Base-by-base conservation (phyloP, 2,888 invertebrate genomes). In the Rhodophaea formosa region DNA sequence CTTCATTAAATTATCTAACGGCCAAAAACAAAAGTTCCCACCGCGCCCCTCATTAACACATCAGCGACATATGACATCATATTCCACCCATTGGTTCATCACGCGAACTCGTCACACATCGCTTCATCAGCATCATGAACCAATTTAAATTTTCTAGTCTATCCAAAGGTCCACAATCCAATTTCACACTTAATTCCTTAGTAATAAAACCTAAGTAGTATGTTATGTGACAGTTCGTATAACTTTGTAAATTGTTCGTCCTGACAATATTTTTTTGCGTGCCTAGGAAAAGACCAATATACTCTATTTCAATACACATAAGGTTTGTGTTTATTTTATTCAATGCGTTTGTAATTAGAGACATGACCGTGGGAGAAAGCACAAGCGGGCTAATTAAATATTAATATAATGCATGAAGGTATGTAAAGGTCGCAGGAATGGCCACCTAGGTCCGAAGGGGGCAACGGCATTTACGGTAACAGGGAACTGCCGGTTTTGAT, bases 331-430 rank as follows among this genome's bases (percentile, higher is more conserved):
- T 23, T 23, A 5, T 8, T 30, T 8, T 32, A 46, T 35, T 14
- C 3, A 35, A 10, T 15, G 12, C 3, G 29, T 49, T 49, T 17
- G 30, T 49, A 56, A 75, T 62, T 56, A 64, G 63, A 63, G 66
- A 62, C 67, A 69, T 63, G 72, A 86, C 85, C 89, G 89, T 89
- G 89, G 86, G 89, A 89, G 84, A 86, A 81, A 79, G 68, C 55
- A 49, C 55, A 70, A 66, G 66, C 64, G 72, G 66, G 63, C 72
- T 85, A 85, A 88, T 88, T 86, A 85, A 88, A 87, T 88, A 88
- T 88, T 82, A 83, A 87, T 84, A 74, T 71, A 77, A 75, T 77
- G 70, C 72, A 42, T 59, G 56, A 59, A 56, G 56, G 57, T 58
- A 57, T 51, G 53, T 66, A 84, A 84, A 87, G 85, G 84, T 84